Evolutionary conservation across 1,140 invertebrate genomes (phyloP).

Genomic region (Heterodera schachtii): DNA sequence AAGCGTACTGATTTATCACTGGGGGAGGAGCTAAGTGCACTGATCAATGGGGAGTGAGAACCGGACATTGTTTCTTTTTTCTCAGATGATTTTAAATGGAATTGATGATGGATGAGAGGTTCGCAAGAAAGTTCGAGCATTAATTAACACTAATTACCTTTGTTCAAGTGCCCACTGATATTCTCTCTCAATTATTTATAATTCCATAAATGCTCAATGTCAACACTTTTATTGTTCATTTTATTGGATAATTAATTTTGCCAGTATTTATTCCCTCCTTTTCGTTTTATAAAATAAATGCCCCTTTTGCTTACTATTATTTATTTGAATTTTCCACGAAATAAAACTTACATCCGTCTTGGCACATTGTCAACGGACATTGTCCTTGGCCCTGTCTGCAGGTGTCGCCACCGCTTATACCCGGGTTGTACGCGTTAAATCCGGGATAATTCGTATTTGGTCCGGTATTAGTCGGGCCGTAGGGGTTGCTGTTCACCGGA

Average conservation of each 20-base stretch:
- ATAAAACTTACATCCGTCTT: neutral
- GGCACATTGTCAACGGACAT: constrained; percentile 5
- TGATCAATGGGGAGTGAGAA: no score
- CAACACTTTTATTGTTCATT: no score
- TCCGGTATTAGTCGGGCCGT: neutral
- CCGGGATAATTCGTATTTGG: neutral
- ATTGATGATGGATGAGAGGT: neutral
- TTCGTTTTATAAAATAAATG: no score
- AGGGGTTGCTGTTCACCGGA: neutral
- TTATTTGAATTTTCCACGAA: neutral
- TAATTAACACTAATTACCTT: neutral
- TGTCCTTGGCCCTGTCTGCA: neutral
- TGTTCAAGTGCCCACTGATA: no score
- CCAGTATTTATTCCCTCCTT: no score
- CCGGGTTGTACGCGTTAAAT: neutral
- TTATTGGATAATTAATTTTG: no score
- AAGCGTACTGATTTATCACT: no score
- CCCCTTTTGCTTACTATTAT: neutral
- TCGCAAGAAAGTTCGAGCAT: neutral
- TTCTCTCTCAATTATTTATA: no score
- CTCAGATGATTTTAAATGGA: neutral
- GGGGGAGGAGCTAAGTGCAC: no score
- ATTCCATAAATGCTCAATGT: neutral
- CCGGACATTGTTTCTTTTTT: neutral
- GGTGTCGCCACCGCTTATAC: no score